A percentile compares a stretch with the other conserved stretches of the same genome.
Conservation (phyloP, 2,888 invertebrate species). For the Hydrotaea diabolus region DNA sequence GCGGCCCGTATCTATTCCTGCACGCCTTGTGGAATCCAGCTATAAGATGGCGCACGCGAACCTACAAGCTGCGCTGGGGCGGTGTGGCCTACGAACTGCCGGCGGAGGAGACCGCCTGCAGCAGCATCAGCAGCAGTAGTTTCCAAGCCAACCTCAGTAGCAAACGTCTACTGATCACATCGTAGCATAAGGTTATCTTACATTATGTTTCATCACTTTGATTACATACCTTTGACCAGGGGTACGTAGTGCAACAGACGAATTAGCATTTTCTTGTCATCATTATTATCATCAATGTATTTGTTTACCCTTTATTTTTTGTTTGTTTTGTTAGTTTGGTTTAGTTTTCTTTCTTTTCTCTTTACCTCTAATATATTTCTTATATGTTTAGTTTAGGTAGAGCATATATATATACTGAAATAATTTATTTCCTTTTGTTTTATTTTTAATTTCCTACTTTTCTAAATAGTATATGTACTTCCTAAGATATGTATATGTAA, state of each 20-base stretch:
- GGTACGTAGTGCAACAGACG: conserved; percentile 41
- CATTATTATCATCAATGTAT: conserved; percentile 1
- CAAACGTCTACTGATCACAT: conserved; percentile 66
- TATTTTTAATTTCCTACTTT: neutral
- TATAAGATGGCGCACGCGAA: conserved; percentile 96
- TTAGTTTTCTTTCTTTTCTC: neutral
- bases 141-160: conserved; percentile 64
- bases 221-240: conserved; percentile 23
- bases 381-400: neutral
- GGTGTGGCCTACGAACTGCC: conserved; percentile 95
- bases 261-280: conserved; percentile 53
- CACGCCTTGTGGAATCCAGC: conserved; percentile 93
- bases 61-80: conserved; percentile 96
- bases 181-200: conserved; percentile 66
- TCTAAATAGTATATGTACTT: conserved; percentile 19
- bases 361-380: neutral
- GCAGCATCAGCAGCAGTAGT: conserved; percentile 7
- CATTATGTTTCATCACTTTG: conserved; percentile 20
- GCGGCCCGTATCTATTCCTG: conserved; percentile 93
- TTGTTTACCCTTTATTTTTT: conserved; percentile 2
- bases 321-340: neutral
- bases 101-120: conserved; percentile 9
- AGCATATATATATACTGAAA: neutral
- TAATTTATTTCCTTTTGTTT: conserved; percentile 22
- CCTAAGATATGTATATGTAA: conserved; percentile 16